Evolutionary conservation across 1,140 invertebrate species (phyloP), one percentile per base, ranked within the genome.

Genomic region (Coenobita brevimanus): DNA sequence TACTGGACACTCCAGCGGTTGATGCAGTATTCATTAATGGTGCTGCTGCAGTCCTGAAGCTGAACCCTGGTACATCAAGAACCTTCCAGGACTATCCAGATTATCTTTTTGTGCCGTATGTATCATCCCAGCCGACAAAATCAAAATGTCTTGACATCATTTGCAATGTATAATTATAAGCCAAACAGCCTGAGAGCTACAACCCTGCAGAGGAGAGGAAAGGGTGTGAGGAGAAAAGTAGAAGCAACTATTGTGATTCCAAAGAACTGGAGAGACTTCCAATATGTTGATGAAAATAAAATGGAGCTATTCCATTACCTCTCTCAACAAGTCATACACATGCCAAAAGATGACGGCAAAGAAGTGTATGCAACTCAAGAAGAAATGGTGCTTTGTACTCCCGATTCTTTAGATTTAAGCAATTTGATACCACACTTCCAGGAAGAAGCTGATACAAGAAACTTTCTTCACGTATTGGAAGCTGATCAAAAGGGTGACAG

Each of bases 381-480:
- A 13, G 36, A 71, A 6, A 1, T 46, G 24, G 46, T 50, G 17
- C 27, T 30, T 27, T 30, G 24, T 27, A 3, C 13, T 50, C 24
- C 36, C 8, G 13, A 3, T n/a, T 36, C 38, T 21, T 21, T 36
- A 82, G 17, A 82, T 41, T 8, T 69, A 3, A 6, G 2, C 33
- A 4, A 60, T 38, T 24, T 27, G 33, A 62, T 62, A 8, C 82
- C 33, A 71, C 71, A 21, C 71, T 41, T 21, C 6, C 82, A 73
- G 67, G 64, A 71, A 33, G 82, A 83, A 46, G 82, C 82, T 46
- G 67, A 81, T 50, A 83, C 57, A 13, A 1, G 80, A 13, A 64
- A 38, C 13, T 21, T 83, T 17, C 82, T 50, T 1, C 82, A 83
- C 46, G 62, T 71, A 13, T 33, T 54, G 54, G 82, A 71, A 33